Base-by-base conservation (phyloP, 2,113 vertebrate species). In the Columba livia region DNA sequence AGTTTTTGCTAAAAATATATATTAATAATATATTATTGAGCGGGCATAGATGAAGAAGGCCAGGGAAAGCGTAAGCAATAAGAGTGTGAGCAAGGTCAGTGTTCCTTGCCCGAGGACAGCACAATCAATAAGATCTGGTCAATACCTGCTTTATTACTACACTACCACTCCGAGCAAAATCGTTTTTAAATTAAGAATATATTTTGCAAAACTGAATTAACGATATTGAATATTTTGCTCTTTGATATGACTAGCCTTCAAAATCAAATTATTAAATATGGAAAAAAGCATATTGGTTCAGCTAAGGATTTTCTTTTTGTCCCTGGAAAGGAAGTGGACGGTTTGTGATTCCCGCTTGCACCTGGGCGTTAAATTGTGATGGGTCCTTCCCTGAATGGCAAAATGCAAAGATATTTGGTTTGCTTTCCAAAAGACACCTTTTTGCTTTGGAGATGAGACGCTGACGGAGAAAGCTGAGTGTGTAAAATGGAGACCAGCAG, bases 121-220 rank as follows among this genome's bases (percentile, higher is more conserved):
- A 96, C 98, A 98, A 99, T 99, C 99, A 99, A 99, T 99, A 99
- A 98, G 97, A 99, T 98, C 98, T 99, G 99, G 99, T 99, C 99
- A 99, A 99, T 99, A 99, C 99, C 98, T 99, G 98, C 99, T 99
- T 99, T 99, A 99, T 99, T 99, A 99, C 99, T 98, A 98, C 98
- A 98, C 98, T 98, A 99, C 98, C 98, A 99, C 99, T 99, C 93
- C 89, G 69, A 99, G 99, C 98, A 97, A 99, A 99, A 99, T 99
- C 95, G 99, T 99, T 99, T 99, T 98, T 97, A 98, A 99, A 99
- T 99, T 99, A 99, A 99, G 98, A 99, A 99, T 98, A 98, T 98
- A 98, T 99, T 99, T 99, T 98, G 98, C 98, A 98, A 98, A 98
- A 98, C 98, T 98, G 97, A 98, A 98, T 99, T 99, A 98, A 98